These are phyloP conservation scores for Alligator mississippiensis DNA, from an alignment of 2,113 vertebrate genomes.

Conservation along the genomic window DNA sequence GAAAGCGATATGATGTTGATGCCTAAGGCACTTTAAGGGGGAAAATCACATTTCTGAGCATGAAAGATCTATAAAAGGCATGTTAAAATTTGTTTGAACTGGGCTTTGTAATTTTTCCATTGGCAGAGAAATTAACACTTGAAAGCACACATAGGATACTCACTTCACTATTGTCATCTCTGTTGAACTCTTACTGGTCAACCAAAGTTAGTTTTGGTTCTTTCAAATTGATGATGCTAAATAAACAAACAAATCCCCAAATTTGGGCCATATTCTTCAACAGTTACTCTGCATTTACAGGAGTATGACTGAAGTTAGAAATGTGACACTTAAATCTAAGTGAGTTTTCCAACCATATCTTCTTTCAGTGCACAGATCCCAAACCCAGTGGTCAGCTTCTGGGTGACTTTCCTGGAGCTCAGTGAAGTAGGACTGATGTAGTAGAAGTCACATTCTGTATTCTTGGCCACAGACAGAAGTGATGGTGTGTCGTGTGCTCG, in stretches of 20 bases:
- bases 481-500: too few species aligned
- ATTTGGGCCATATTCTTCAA: not conserved
- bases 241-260: not conserved
- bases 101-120: slow-evolving; percentile 35
- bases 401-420: not conserved
- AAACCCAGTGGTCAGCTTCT: not conserved
- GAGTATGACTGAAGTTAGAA: not conserved
- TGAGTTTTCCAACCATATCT: too few species aligned
- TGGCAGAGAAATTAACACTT: slow-evolving; percentile 31
- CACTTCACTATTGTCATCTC: not conserved
- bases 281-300: not conserved
- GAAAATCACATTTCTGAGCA: slow-evolving; percentile 55
- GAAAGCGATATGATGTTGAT: slow-evolving; percentile 31
- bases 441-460: not conserved
- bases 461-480: not conserved
- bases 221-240: not conserved
- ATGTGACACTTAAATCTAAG: not conserved
- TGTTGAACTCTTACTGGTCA: not conserved
- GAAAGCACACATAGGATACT: not conserved
- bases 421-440: not conserved
- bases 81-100: slow-evolving; percentile 56
- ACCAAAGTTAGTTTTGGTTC: not conserved
- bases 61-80: slow-evolving; percentile 20
- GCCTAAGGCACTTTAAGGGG: slow-evolving; percentile 54
- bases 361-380: too few species aligned